phyloP scores from a whole-genome alignment of 2,113 vertebrate genomes.

The Nothocercus nigrocapillus region DNA sequence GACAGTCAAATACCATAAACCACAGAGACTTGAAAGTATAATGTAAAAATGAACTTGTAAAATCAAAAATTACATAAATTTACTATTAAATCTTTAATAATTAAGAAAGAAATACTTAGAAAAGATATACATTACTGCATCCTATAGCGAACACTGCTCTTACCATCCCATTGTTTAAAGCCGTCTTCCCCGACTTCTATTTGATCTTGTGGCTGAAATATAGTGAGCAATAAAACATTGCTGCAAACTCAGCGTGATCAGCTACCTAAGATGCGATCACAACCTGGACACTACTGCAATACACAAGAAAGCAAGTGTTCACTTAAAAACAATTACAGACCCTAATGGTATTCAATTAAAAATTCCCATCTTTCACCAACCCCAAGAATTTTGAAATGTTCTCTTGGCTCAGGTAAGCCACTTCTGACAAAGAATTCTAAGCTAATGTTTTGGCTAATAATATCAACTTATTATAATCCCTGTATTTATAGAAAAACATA shows the following conservation, averaged over 20 bases:
- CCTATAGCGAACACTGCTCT: constrained; percentile 84
- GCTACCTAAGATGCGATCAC: constrained; percentile 74
- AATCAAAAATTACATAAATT: background rate
- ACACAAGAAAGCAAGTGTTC: constrained; percentile 39
- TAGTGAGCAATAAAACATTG: constrained; percentile 84
- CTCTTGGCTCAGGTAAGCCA: background rate
- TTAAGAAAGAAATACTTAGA: constrained; percentile 57
- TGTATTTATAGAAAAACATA: accelerated
- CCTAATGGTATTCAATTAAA: accelerated
- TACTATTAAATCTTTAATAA: constrained; percentile 49
- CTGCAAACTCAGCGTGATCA: constrained; percentile 78
- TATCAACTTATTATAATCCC: too few relatives aligned
- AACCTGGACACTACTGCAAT: constrained; percentile 81
- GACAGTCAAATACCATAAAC: background rate
- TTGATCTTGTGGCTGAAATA: constrained; percentile 99
- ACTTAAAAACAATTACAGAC: background rate
- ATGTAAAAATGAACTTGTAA: background rate
- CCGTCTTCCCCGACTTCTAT: constrained; percentile 97
- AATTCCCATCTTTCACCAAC: background rate
- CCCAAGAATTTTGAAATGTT: background rate
- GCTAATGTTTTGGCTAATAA: accelerated
- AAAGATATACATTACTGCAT: constrained; percentile 76
- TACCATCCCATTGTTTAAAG: constrained; percentile 99
- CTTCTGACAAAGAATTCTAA: accelerated
- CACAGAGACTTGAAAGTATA: background rate